Conservation (phyloP, 2,888 invertebrate genomes). For the Orchesellides sinensis region DNA sequence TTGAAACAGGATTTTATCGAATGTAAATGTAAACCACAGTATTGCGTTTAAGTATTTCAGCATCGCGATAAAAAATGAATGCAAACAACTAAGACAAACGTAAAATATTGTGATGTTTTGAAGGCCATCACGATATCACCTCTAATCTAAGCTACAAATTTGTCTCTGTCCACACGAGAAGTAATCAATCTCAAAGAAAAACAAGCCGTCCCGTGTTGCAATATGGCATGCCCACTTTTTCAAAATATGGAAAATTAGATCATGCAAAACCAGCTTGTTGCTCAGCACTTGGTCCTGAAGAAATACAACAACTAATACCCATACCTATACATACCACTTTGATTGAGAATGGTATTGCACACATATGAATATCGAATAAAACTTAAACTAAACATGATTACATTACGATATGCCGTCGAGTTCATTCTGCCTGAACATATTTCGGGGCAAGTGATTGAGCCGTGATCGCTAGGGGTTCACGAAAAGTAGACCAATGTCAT, state of each 20-base stretch:
- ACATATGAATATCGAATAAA: background rate
- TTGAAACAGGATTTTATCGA: slow-evolving; percentile 57
- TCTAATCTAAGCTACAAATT: slow-evolving; percentile 23
- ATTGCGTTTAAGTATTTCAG: slow-evolving; percentile 1
- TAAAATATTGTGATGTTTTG: no score
- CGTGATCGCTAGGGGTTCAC: slow-evolving; percentile 36
- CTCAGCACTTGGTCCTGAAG: background rate
- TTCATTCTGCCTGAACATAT: no score
- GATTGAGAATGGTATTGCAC: background rate
- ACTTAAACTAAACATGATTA: background rate
- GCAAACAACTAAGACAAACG: slow-evolving; percentile 22
- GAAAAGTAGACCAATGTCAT: slow-evolving; percentile 61
- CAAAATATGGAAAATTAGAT: slow-evolving; percentile 52
- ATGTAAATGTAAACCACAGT: no score
- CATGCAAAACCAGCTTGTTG: slow-evolving; percentile 21
- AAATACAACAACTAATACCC: slow-evolving; percentile 1
- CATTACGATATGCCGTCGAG: no score
- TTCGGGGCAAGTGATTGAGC: slow-evolving; percentile 5
- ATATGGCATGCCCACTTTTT: no score
- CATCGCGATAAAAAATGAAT: slow-evolving; percentile 10
- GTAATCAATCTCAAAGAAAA: slow-evolving; percentile 35
- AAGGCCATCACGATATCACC: background rate
- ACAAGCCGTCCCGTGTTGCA: no score
- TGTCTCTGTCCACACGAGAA: background rate
- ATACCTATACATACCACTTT: background rate